These are phyloP conservation scores for Ceyx erithaca DNA, from an alignment of 2,797 vertebrate genomes.

Conservation along the genomic window DNA sequence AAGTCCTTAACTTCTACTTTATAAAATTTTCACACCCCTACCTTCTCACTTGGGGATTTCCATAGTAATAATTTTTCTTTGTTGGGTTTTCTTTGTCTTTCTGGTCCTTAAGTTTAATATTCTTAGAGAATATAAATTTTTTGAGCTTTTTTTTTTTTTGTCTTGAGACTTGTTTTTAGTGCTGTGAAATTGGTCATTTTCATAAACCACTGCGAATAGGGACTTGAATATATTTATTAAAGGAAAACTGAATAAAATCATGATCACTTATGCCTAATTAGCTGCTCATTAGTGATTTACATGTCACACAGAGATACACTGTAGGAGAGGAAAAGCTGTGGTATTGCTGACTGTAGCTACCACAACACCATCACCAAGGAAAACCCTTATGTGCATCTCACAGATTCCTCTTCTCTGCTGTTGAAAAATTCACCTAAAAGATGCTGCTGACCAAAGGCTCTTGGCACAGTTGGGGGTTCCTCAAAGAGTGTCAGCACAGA, in stretches of 20 bases:
- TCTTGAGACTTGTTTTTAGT: background rate
- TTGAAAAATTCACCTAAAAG: background rate
- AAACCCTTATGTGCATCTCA: background rate
- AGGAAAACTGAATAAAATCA: constrained; percentile 18
- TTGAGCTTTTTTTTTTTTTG: background rate
- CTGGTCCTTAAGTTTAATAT: background rate
- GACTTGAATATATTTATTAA: background rate
- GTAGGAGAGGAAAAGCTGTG: background rate
- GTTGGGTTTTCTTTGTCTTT: background rate
- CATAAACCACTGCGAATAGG: background rate
- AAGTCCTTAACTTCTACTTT: background rate
- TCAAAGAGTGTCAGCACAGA: background rate
- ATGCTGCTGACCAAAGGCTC: background rate
- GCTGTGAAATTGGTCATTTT: background rate
- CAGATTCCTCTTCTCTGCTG: background rate
- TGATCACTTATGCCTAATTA: constrained; percentile 10
- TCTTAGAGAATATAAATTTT: background rate
- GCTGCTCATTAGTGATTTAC: background rate
- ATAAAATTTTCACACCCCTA: background rate
- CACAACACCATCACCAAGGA: fast-evolving
- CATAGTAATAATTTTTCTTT: background rate
- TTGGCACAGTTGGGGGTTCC: background rate
- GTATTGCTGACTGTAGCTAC: background rate
- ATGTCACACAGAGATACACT: background rate
- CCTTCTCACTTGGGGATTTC: background rate